Evolutionary conservation across 2,113 vertebrate genomes (phyloP).

Genomic region (Acinonyx jubatus): DNA sequence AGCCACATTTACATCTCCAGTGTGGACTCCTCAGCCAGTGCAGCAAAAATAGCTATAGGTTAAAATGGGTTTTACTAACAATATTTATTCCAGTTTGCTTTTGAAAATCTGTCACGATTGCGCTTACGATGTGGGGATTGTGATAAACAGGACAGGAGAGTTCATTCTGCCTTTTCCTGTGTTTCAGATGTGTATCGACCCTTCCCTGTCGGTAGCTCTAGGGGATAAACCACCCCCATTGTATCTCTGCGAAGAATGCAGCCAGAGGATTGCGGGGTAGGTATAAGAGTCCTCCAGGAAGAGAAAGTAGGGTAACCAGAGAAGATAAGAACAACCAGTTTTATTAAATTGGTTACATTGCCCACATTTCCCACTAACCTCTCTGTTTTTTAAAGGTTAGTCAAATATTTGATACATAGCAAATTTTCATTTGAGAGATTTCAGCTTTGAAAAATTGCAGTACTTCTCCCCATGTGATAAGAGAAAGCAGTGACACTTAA

Average conservation of each 20-base stretch:
- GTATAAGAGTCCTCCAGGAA: slow-evolving; percentile 62
- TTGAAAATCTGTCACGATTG: neutral
- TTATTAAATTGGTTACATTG: neutral
- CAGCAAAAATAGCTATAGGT: neutral
- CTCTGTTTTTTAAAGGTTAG: slow-evolving; percentile 21
- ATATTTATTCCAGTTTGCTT: slow-evolving; percentile 35
- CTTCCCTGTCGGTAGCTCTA: slow-evolving; percentile 96
- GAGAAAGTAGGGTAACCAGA: neutral
- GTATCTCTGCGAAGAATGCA: slow-evolving; percentile 99
- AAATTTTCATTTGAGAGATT: neutral
- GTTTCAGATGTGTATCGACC: slow-evolving; percentile 99
- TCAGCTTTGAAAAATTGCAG: neutral
- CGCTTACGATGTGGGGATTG: neutral
- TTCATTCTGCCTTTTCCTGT: slow-evolving; percentile 72
- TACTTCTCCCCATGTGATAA: slow-evolving; percentile 39
- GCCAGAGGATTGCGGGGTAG: slow-evolving; percentile 97
- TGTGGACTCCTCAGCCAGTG: neutral
- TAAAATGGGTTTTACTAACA: neutral
- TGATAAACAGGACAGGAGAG: neutral
- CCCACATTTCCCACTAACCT: neutral
- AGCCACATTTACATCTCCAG: neutral
- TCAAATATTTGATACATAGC: neutral
- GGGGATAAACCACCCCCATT: slow-evolving; percentile 99
- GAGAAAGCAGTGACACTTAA: slow-evolving; percentile 64
- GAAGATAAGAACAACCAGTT: neutral